Base-by-base conservation (phyloP, 2,797 vertebrate genomes). In the Phrynocephalus forsythii region DNA sequence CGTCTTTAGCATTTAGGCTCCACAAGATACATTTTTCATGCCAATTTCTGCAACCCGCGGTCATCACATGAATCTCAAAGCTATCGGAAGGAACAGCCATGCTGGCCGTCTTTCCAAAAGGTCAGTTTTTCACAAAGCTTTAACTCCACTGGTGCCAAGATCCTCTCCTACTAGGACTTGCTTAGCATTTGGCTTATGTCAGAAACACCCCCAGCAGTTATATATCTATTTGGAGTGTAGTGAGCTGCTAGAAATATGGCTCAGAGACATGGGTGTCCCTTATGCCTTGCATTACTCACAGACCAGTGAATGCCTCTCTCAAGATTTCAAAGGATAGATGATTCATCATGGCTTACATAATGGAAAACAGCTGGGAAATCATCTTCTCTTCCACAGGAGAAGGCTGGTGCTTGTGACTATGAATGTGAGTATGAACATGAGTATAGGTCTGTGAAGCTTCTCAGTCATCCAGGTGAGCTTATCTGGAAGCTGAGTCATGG, bases 151-250 rank as follows among this genome's bases (percentile, higher is more conserved):
- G 85, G 8, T 1, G 16, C 2, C 33, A 83, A 3, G 1, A 89
- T 15, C 2, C 38, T 71, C 28, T 60, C 38, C 80, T 88, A 10
- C 20, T 56, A 22, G 30, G 26, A 24, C 44, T 81, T 16, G n/a
- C 60, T 44, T 84, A 48, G 71, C 48, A 24, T 60, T 76, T 33
- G n/a, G 24, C 63, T 3, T 77, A 82, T 82, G 63, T 69, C 30
- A 15, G 66, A 81, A 75, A 69, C 8, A 75, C 56, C 28, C 48
- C 26, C 13, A 71, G 63, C 44, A 33, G 50, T 81, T 68, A 28
- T 50, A 84, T 69, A 84, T 87, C 63, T 68, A 68, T 60, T 86
- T 85, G 78, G 83, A 88, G 44, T 85, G 79, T 85, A 68, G 56
- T 3, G 11, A 60, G 33, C 10, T 60, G 60, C 30, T 87, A 84